Base-by-base conservation (phyloP, 2,113 vertebrate genomes). In the Verasper variegatus region DNA sequence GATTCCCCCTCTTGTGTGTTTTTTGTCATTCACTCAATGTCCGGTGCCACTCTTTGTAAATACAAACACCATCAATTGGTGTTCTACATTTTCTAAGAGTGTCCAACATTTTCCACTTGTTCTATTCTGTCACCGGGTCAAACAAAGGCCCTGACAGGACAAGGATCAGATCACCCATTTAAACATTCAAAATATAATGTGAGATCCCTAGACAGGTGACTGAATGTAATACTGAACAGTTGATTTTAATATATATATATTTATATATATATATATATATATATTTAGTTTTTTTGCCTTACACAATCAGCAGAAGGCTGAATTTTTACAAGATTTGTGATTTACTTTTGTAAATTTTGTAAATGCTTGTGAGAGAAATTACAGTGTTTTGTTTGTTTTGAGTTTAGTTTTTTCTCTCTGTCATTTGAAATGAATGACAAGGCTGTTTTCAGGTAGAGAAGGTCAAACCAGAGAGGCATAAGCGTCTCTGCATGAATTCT, bases 261-360 rank as follows among this genome's bases (percentile, higher is more conserved):
- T 62, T 78, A 65, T 65, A 42, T 45, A 55, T 52, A 75, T 21
- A 56, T 63, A 74, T 27, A 74, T 72, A 78, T 69, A 60, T 45
- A 51, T 64, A 85, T 73, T 63, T 77, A 73, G 80, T 85, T 91
- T 87, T 57, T 92, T 91, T 93, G 90, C 93, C 92, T 94, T 94
- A 93, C 78, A 84, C 87, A 63, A 76, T 93, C 91, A 87, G 90
- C 89, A 10, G 58, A 82, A 64, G 66, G 90, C 88, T 91, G 91
- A 86, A 70, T 90, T 94, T 94, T 94, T 94, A 93, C 81, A 86
- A 88, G 86, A 88, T 82, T 80, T 89, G 79, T 89, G 81, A 89
- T 88, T 91, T 91, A 86, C 79, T 88, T 89, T 90, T 95, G 93
- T 95, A 94, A 77, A 94, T 88, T 94, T 94, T 94, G 93, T 94